A percentile compares a stretch with the other conserved stretches of the same genome.
phyloP scores from a whole-genome alignment of 2,888 invertebrate species.

The Ellobium chinense region DNA sequence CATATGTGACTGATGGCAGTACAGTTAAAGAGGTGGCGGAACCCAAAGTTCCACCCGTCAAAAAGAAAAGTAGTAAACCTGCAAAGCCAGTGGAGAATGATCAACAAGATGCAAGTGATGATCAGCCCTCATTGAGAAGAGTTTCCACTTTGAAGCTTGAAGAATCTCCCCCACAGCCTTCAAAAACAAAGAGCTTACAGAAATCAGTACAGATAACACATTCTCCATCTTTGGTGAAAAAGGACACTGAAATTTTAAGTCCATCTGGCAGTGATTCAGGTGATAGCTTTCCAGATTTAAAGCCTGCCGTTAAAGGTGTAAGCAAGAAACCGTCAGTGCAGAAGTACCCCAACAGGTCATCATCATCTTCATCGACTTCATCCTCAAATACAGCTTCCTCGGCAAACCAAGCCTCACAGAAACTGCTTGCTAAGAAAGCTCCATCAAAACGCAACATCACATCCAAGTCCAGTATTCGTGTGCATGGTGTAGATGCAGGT shows the following conservation, averaged over 20 bases:
- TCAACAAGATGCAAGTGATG: not conserved
- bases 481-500: slow-evolving; percentile 4
- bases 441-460: not conserved
- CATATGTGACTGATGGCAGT: slow-evolving; percentile 33
- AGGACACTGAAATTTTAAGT: slow-evolving; percentile 25
- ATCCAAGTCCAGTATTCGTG: slow-evolving; percentile 16
- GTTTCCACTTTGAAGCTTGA: slow-evolving; percentile 32
- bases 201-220: not conserved
- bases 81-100: not conserved
- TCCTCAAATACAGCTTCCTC: not conserved
- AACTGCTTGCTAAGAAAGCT: not conserved
- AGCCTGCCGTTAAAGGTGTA: not conserved
- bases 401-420: not conserved
- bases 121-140: slow-evolving; percentile 15
- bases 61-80: not conserved
- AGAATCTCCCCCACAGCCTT: slow-evolving; percentile 12
- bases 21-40: slow-evolving; percentile 15
- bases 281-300: not conserved
- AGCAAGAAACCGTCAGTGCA: not conserved
- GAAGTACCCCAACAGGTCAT: not conserved
- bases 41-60: not conserved
- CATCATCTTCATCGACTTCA: slow-evolving; percentile 16
- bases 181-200: slow-evolving; percentile 2
- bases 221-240: slow-evolving; percentile 22
- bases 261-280: slow-evolving; percentile 9